These are phyloP conservation scores for Drosophila biarmipes DNA, from an alignment of 1,140 invertebrate genomes.

Conservation along the genomic window DNA sequence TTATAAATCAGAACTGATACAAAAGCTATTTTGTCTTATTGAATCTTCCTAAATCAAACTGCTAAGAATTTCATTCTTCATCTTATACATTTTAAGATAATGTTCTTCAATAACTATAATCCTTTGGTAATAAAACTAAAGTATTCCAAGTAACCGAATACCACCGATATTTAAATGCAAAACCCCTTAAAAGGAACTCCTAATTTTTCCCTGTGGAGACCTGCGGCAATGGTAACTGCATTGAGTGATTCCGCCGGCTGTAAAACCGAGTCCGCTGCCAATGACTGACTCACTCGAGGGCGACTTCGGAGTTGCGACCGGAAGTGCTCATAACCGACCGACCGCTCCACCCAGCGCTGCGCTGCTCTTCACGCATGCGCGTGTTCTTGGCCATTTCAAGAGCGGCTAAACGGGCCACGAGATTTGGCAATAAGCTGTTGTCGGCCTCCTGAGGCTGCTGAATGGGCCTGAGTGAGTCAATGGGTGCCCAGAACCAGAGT, in stretches of 20 bases:
- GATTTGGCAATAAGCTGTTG: constrained; percentile 54
- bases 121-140: too few relatives aligned
- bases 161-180: too few relatives aligned
- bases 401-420: constrained; percentile 39
- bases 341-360: background rate
- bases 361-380: constrained; percentile 63
- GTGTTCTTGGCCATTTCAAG: constrained; percentile 67
- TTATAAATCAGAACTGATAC: too few relatives aligned
- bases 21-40: too few relatives aligned
- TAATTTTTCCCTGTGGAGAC: constrained; percentile 16
- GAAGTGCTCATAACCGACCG: constrained; percentile 77
- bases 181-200: background rate
- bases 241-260: constrained; percentile 38
- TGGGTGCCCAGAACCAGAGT: constrained; percentile 49
- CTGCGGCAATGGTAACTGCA: constrained; percentile 54
- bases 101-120: too few relatives aligned
- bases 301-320: constrained; percentile 48
- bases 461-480: constrained; percentile 46
- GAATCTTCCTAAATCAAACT: too few relatives aligned
- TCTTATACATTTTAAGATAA: too few relatives aligned
- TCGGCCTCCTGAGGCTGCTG: constrained; percentile 3
- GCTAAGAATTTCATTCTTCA: too few relatives aligned
- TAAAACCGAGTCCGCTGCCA: constrained; percentile 20
- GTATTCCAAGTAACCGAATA: too few relatives aligned
- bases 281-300: constrained; percentile 64